Conservation (phyloP, 1,140 invertebrate genomes). For the Schlechtendalia chinensis region DNA sequence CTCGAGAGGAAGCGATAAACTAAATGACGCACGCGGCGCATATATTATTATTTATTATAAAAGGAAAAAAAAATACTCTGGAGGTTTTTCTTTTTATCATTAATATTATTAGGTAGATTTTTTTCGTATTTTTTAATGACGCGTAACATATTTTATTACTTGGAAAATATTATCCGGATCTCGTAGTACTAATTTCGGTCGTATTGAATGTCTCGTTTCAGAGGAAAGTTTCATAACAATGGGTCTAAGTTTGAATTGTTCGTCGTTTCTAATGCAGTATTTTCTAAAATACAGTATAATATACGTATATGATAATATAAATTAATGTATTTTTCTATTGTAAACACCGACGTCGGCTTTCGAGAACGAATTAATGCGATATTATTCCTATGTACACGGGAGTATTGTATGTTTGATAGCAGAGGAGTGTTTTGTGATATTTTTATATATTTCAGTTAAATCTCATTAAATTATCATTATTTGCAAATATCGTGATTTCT, state of each 20-base stretch:
- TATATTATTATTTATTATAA: not conserved
- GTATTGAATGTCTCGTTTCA: constrained; percentile 38
- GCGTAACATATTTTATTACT: constrained; percentile 33
- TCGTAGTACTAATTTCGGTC: constrained; percentile 19
- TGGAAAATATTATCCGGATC: constrained; percentile 24
- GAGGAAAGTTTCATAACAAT: not conserved
- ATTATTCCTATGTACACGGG: no score
- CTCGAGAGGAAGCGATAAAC: not conserved
- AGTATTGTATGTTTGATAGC: no score
- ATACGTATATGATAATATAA: not conserved
- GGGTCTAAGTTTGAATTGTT: constrained; percentile 20
- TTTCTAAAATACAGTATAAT: constrained; percentile 1
- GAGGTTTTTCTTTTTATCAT: not conserved
- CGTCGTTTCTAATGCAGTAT: constrained; percentile 17
- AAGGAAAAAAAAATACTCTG: not conserved
- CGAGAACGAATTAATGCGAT: not conserved
- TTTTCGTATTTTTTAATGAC: constrained; percentile 11
- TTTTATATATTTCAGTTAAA: no score
- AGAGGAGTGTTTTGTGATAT: no score
- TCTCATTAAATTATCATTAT: no score
- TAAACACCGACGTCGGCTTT: not conserved
- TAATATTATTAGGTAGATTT: not conserved
- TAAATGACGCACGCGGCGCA: not conserved
- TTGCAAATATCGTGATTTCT: no score
- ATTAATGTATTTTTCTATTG: not conserved